Conservation (phyloP, 2,797 vertebrate species). For the Centropyge bicolor region DNA sequence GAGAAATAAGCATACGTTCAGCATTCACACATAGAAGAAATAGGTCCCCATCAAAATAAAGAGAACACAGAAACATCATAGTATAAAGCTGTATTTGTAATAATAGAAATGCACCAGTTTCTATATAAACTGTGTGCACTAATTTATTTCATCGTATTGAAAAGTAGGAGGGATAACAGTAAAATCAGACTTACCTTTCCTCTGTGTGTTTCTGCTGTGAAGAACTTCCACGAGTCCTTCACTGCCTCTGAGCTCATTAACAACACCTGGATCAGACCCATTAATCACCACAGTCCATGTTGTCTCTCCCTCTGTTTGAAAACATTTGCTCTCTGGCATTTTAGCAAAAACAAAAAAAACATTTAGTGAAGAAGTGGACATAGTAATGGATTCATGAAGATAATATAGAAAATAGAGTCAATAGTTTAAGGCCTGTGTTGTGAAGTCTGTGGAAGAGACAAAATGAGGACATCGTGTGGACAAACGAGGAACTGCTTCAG, state of each 20-base stretch:
- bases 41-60: neutral
- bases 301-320: neutral
- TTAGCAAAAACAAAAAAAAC: fast-evolving
- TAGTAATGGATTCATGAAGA: neutral
- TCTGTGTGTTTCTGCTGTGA: neutral
- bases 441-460: neutral
- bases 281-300: neutral
- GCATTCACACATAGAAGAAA: neutral
- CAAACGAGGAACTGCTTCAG: conserved; percentile 13
- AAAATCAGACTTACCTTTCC: conserved; percentile 31
- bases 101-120: neutral
- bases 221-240: neutral
- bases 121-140: neutral
- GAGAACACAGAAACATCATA: no score
- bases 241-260: conserved; percentile 22
- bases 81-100: neutral
- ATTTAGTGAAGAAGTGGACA: fast-evolving
- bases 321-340: fast-evolving
- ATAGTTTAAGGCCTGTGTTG: neutral
- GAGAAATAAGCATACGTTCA: neutral
- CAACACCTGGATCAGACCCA: conserved; percentile 39
- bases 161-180: neutral
- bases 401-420: neutral
- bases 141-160: no score
- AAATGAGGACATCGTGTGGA: conserved; percentile 50